phyloP scores from a whole-genome alignment of 2,888 invertebrate species.

The Chloroclystis v-ata region DNA sequence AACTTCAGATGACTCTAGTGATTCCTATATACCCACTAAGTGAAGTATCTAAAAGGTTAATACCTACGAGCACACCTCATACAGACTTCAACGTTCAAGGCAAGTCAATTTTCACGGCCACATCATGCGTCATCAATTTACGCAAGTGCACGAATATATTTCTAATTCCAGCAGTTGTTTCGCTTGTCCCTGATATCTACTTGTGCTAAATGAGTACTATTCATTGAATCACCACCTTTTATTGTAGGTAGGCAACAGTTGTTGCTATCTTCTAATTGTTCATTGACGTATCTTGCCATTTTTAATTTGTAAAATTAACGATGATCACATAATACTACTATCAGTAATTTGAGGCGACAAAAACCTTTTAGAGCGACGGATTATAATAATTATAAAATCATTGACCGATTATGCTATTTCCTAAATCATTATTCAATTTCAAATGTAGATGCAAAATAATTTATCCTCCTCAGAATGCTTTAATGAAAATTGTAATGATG shows the following conservation, averaged over 20 bases:
- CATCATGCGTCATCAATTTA: slow-evolving; percentile 4
- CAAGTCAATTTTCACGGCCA: slow-evolving; percentile 1
- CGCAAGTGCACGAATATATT: slow-evolving; percentile 1
- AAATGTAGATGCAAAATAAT: too few relatives aligned
- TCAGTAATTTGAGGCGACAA: neutral
- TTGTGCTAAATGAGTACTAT: neutral
- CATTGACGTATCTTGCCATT: neutral
- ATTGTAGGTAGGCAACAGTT: neutral
- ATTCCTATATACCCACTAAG: neutral
- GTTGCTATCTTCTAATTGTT: neutral
- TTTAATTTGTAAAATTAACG: neutral
- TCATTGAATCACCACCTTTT: neutral
- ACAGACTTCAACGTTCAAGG: slow-evolving; percentile 3
- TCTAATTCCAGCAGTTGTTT: slow-evolving; percentile 1
- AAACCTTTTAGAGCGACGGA: too few relatives aligned
- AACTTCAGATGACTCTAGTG: neutral
- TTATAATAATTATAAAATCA: too few relatives aligned
- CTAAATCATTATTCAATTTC: too few relatives aligned
- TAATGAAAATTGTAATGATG: too few relatives aligned
- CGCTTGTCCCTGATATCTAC: neutral
- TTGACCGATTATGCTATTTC: too few relatives aligned
- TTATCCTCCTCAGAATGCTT: too few relatives aligned
- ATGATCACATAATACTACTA: neutral
- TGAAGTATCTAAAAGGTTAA: slow-evolving; percentile 1
- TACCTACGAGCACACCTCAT: neutral